phyloP scores from a whole-genome alignment of 2,113 vertebrate genomes.

The Stigmatopora nigra region DNA sequence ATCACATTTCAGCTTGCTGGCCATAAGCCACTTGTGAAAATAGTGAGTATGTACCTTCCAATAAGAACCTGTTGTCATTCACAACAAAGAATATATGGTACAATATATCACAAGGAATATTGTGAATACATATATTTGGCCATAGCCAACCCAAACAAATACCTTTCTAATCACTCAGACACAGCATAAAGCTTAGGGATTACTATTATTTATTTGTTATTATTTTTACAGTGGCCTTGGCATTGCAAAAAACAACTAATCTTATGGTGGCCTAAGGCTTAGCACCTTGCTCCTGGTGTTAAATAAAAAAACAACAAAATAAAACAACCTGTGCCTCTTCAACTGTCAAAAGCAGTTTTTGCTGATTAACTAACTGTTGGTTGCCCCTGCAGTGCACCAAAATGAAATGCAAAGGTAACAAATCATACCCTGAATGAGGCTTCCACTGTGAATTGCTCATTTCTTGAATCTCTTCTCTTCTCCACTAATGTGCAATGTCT shows the following conservation, averaged over 20 bases:
- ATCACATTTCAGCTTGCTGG: constrained; percentile 25
- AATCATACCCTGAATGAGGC: constrained; percentile 57
- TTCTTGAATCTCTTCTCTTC: constrained; percentile 33
- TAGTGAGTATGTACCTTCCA: not conserved
- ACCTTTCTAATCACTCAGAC: too few relatives aligned
- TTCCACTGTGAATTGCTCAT: constrained; percentile 47
- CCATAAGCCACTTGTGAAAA: constrained; percentile 18
- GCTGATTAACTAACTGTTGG: constrained; percentile 49
- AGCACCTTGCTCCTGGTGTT: constrained; percentile 14
- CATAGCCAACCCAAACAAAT: not conserved
- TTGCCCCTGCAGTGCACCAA: constrained; percentile 56
- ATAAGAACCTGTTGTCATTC: not conserved
- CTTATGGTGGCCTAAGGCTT: not conserved
- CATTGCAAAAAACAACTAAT: not conserved
- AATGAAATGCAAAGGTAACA: constrained; percentile 50
- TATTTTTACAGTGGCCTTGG: not conserved
- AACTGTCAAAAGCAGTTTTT: constrained; percentile 35
- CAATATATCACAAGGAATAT: not conserved
- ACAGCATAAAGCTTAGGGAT: not conserved
- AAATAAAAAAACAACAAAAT: constrained; percentile 6
- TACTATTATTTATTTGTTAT: not conserved
- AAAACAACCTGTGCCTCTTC: constrained; percentile 15
- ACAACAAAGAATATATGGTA: not conserved
- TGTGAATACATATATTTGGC: not conserved
- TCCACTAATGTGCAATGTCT: constrained; percentile 22